Conservation (phyloP, 2,888 invertebrate species). For the Noctua janthina region DNA sequence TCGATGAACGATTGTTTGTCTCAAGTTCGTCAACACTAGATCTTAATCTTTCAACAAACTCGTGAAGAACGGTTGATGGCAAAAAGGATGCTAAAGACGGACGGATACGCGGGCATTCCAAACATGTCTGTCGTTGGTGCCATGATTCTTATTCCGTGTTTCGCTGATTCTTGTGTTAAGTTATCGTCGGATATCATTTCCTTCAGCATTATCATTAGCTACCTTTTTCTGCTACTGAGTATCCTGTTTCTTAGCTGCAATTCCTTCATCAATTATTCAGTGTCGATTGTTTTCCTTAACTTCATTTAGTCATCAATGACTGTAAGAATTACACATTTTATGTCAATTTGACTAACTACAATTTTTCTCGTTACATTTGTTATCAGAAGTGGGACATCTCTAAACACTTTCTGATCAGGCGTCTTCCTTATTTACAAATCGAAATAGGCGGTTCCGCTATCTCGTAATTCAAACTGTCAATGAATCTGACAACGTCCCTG, state of each 20-base stretch:
- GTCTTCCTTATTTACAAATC: background rate
- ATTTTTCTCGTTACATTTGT: background rate
- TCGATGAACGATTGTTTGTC: constrained; percentile 6
- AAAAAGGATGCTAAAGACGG: constrained; percentile 30
- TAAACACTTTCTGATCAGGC: background rate
- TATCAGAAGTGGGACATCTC: background rate
- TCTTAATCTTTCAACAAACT: constrained; percentile 10
- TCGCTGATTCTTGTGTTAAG: constrained; percentile 16
- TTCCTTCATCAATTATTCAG: background rate
- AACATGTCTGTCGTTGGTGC: constrained; percentile 33
- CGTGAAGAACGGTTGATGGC: constrained; percentile 11
- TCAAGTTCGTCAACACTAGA: background rate
- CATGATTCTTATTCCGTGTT: constrained; percentile 14
- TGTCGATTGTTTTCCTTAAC: background rate
- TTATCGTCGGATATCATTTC: constrained; percentile 41
- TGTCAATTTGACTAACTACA: background rate
- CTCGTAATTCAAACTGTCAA: constrained; percentile 24
- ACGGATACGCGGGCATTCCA: constrained; percentile 51
- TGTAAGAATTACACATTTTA: background rate
- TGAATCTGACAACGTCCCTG: constrained; percentile 14
- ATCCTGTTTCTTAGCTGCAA: constrained; percentile 1
- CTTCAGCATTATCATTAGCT: constrained; percentile 10
- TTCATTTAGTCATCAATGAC: constrained; percentile 7
- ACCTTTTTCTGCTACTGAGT: constrained; percentile 33
- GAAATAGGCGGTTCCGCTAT: background rate